A percentile compares a stretch with the other conserved stretches of the same genome.
These are phyloP conservation scores for Gymnocheta viridis DNA, from an alignment of 2,888 invertebrate genomes.

Conservation along the genomic window DNA sequence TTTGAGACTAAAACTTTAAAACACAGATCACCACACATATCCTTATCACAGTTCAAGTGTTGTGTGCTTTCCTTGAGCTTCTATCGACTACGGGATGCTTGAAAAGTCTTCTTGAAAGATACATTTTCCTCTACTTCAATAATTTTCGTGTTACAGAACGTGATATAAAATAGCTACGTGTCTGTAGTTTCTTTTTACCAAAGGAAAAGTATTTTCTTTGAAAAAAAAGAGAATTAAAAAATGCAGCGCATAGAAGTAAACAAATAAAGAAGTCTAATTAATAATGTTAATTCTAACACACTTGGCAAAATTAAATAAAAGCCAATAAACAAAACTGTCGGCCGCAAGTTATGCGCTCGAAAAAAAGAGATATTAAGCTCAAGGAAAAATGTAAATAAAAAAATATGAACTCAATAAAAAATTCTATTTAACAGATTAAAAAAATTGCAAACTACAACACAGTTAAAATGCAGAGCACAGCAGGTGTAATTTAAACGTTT, in stretches of 20 bases:
- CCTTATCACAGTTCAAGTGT: too few relatives aligned
- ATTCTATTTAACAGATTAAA: not conserved
- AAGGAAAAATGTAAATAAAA: not conserved
- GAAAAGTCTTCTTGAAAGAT: too few relatives aligned
- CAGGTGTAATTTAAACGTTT: slow-evolving; percentile 34
- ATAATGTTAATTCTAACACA: not conserved
- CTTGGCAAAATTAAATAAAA: not conserved
- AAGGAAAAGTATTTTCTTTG: too few relatives aligned
- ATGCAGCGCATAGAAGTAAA: too few relatives aligned
- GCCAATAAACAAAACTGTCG: slow-evolving; percentile 3
- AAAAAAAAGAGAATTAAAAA: not conserved
- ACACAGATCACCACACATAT: too few relatives aligned
- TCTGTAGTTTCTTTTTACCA: too few relatives aligned
- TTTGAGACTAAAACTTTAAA: too few relatives aligned
- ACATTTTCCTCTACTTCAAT: too few relatives aligned
- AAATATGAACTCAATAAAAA: not conserved
- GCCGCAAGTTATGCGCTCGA: not conserved
- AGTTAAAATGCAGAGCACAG: not conserved
- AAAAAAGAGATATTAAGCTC: slow-evolving; percentile 9
- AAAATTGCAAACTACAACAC: slow-evolving; percentile 13
- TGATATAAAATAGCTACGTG: too few relatives aligned
- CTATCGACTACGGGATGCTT: too few relatives aligned
- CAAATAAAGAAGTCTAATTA: not conserved
- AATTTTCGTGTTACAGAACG: too few relatives aligned
- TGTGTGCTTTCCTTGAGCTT: too few relatives aligned